These are phyloP conservation scores for Bombylius major DNA, from an alignment of 2,888 invertebrate genomes.

Conservation along the genomic window DNA sequence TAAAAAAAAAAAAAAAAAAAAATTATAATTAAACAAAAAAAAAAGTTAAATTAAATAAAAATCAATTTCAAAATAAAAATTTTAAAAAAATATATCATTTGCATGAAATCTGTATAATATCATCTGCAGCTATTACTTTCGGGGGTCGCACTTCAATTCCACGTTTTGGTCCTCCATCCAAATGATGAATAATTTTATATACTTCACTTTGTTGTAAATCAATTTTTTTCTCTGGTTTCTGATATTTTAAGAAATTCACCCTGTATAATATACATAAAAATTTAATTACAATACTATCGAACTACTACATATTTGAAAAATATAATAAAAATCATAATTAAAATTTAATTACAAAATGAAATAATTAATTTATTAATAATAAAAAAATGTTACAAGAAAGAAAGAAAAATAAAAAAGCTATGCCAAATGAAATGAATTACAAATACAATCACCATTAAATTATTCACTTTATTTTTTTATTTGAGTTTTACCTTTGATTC, in stretches of 20 bases:
- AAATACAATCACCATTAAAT: too few relatives aligned
- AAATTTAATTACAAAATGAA: background rate
- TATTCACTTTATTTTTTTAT: too few relatives aligned
- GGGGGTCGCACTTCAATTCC: conserved; percentile 52
- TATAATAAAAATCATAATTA: background rate
- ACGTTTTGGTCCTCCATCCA: conserved; percentile 52
- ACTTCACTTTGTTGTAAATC: conserved; percentile 69
- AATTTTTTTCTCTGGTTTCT: conserved; percentile 62
- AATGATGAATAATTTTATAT: conserved; percentile 65
- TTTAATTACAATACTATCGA: background rate
- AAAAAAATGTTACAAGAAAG: background rate
- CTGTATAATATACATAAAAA: conserved; percentile 42
- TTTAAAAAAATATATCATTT: background rate
- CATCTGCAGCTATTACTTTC: conserved; percentile 54
- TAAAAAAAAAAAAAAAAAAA: background rate
- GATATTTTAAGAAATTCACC: conserved; percentile 84
- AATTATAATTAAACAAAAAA: background rate
- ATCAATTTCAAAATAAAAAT: background rate
- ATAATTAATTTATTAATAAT: background rate
- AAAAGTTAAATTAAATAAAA: background rate
- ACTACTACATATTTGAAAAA: background rate
- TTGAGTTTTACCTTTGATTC: conserved; percentile 20
- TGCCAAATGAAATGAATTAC: too few relatives aligned
- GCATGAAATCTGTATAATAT: conserved; percentile 26
- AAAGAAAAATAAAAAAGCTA: too few relatives aligned